phyloP scores from a whole-genome alignment of 92 coral and sea anemone species.

The Palythoa caribaeorum region DNA sequence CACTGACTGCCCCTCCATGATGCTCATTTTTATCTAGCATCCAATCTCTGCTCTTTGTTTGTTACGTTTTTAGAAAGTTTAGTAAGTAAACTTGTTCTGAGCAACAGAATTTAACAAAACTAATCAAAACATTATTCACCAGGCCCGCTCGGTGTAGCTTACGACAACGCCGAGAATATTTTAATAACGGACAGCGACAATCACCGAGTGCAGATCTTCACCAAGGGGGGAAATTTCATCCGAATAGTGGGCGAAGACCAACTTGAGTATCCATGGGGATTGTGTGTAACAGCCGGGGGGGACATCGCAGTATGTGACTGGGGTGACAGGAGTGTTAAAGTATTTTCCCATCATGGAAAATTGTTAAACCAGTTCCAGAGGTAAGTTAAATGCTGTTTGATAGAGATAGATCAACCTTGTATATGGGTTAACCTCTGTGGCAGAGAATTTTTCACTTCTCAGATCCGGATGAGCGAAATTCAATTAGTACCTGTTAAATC shows the following conservation, averaged over 20 bases:
- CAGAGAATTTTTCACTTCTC: too few species aligned
- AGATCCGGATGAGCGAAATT: too few species aligned
- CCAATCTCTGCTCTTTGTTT: too few species aligned
- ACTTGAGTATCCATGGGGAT: conserved; percentile 82
- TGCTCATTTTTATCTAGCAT: too few species aligned
- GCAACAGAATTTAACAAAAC: neutral
- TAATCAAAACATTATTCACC: neutral
- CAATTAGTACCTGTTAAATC: too few species aligned
- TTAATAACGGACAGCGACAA: conserved; percentile 83
- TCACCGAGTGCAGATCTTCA: conserved; percentile 68
- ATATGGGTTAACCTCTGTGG: too few species aligned
- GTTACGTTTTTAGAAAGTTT: neutral
- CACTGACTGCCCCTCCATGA: too few species aligned
- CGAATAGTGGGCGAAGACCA: conserved; percentile 71
- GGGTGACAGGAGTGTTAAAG: conserved; percentile 74
- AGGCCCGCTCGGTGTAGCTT: conserved; percentile 77
- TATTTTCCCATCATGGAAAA: conserved; percentile 76
- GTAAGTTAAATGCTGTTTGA: neutral
- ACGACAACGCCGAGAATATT: conserved; percentile 74
- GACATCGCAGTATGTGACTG: conserved; percentile 77
- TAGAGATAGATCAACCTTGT: too few species aligned
- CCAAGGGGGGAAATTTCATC: conserved; percentile 67
- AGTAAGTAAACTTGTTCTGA: neutral
- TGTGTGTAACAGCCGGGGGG: conserved; percentile 70
- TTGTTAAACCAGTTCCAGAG: conserved; percentile 58